A percentile compares a stretch with the other conserved stretches of the same genome.
These are phyloP conservation scores for Forbesichthys agassizii DNA, from an alignment of 2,113 vertebrate genomes.

Conservation along the genomic window DNA sequence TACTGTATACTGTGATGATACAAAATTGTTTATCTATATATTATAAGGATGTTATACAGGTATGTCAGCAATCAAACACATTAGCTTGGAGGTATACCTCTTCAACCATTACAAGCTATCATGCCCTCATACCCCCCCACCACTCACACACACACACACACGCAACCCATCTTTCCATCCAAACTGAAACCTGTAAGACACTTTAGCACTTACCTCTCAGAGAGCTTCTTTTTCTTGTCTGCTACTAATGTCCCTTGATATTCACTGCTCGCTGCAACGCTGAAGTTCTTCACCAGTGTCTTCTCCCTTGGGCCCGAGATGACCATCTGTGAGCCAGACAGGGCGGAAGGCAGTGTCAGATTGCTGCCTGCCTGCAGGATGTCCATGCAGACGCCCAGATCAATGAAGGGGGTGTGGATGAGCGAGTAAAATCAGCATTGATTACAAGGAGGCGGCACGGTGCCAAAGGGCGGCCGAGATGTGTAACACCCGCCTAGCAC, in stretches of 20 bases:
- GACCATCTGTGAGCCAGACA: conserved; percentile 49
- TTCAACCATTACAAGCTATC: background rate
- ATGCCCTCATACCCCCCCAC: conserved; percentile 7
- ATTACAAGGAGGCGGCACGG: conserved; percentile 48
- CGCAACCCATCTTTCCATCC: conserved; percentile 11
- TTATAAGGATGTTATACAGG: too few relatives aligned
- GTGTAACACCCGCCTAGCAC: conserved; percentile 28
- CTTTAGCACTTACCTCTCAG: conserved; percentile 16
- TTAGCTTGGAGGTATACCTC: too few relatives aligned
- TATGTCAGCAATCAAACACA: too few relatives aligned
- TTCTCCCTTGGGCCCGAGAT: conserved; percentile 33
- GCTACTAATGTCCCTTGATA: too few relatives aligned
- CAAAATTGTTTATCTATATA: too few relatives aligned
- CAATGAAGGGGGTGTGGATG: conserved; percentile 58
- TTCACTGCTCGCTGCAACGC: conserved; percentile 7
- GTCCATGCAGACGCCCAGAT: conserved; percentile 41
- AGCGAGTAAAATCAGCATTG: conserved; percentile 64
- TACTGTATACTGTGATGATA: too few relatives aligned
- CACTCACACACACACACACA: background rate
- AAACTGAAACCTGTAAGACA: conserved; percentile 40
- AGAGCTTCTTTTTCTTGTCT: too few relatives aligned
- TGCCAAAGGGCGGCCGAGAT: conserved; percentile 37
- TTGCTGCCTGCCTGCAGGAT: conserved; percentile 46
- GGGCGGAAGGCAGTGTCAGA: conserved; percentile 22
- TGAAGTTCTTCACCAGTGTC: conserved; percentile 1